Conservation (phyloP, 2,797 vertebrate species). For the Lemur catta region DNA sequence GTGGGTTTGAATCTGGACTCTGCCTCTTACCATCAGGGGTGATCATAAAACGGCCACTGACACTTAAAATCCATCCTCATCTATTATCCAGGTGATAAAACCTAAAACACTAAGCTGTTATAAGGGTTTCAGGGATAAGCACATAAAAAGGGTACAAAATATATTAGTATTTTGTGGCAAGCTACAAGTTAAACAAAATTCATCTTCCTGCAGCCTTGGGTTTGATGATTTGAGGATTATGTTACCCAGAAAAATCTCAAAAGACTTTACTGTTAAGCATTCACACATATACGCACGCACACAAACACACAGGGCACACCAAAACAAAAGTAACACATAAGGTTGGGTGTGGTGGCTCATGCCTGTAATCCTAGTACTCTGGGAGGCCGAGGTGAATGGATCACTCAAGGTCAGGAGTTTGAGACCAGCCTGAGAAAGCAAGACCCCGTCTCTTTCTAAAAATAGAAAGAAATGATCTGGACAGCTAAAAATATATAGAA, state of each 20-base stretch:
- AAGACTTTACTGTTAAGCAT: not conserved
- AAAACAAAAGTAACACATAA: not conserved
- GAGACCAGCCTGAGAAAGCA: too few relatives aligned
- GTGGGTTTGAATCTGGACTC: not conserved
- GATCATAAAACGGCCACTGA: not conserved
- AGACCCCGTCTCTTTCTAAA: too few relatives aligned
- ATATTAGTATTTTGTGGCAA: not conserved
- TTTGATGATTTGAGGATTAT: not conserved
- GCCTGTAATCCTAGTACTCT: too few relatives aligned
- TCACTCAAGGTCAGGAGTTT: too few relatives aligned
- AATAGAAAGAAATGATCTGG: too few relatives aligned
- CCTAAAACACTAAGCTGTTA: not conserved
- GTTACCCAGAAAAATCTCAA: not conserved
- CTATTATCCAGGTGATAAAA: not conserved
- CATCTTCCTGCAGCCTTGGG: not conserved
- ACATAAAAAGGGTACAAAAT: not conserved
- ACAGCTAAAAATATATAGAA: too few relatives aligned
- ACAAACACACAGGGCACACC: not conserved
- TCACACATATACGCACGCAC: not conserved
- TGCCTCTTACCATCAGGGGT: not conserved
- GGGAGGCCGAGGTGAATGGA: too few relatives aligned
- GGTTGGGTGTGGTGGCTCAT: too few relatives aligned
- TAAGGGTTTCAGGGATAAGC: not conserved
- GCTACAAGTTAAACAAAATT: not conserved
- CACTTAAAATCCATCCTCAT: not conserved